Percentiles rank a stretch among this genome's conserved stretches.
Conservation (phyloP, 2,797 vertebrate species). For the Etheostoma nigrum region DNA sequence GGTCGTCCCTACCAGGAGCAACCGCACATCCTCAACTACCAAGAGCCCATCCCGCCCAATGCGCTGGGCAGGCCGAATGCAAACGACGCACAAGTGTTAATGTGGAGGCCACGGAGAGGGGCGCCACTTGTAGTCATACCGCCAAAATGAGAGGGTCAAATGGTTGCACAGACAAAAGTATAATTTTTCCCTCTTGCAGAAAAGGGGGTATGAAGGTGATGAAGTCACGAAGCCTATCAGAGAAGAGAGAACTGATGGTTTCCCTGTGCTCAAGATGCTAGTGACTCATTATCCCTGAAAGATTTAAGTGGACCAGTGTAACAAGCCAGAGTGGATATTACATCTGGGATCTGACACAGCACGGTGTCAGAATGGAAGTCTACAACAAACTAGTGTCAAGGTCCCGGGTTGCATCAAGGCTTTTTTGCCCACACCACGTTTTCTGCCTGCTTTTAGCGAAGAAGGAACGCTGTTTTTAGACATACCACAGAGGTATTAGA, state of each 20-base stretch:
- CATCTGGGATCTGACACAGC: conserved; percentile 44
- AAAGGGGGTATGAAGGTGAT: conserved; percentile 25
- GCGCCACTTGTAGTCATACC: conserved; percentile 96
- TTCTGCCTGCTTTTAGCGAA: conserved; percentile 71
- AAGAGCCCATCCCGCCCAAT: conserved; percentile 97
- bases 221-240: conserved; percentile 32
- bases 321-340: conserved; percentile 58
- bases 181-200: conserved; percentile 34
- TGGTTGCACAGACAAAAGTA: conserved; percentile 84
- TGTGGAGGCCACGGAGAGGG: conserved; percentile 98
- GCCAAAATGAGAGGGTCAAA: conserved; percentile 87
- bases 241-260: conserved; percentile 40
- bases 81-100: conserved; percentile 98
- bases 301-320: conserved; percentile 51
- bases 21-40: conserved; percentile 96
- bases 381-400: conserved; percentile 40
- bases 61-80: conserved; percentile 97
- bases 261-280: conserved; percentile 26
- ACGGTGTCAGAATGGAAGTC: conserved; percentile 36
- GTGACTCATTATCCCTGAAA: conserved; percentile 40
- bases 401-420: conserved; percentile 30
- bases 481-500: conserved; percentile 63
- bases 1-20: conserved; percentile 97
- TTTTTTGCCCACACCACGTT: conserved; percentile 44
- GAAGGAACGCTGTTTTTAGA: conserved; percentile 68